Evolutionary conservation across 2,113 vertebrate species (phyloP), one percentile per base, ranked within the genome.

Genomic region (Neotoma lepida): DNA sequence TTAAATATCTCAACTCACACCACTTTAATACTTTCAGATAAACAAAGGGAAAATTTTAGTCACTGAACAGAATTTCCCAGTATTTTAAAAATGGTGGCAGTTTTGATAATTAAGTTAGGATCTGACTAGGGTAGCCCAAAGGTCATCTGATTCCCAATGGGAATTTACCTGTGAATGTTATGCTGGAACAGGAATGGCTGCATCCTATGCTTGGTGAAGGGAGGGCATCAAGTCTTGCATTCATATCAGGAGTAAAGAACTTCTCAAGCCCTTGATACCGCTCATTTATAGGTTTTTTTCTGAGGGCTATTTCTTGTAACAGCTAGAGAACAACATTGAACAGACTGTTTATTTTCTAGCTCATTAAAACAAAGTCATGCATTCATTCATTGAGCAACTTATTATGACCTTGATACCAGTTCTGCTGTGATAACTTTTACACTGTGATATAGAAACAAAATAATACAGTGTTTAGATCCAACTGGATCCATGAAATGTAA

Each of bases 241-340:
- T 97, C 96, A 92, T 58, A 76, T 96, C 96, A 68, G 86, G n/a
- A 92, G 87, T 78, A 97, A 98, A 98, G 94, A 98, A 98, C 86
- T 94, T 97, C 78, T 98, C 97, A 77, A 98, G 96, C 56, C 98
- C 98, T 97, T 95, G 95, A 9, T 98, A 98, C 0, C 7, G 30
- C 4, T 87, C 1, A 82, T 76, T 97, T 93, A 56, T 7, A 90
- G 76, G 63, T 82, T 97, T 98, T 77, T 95, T 96, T 93, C 97
- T 98, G 80, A 41, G 95, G 90, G 97, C 96, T 97, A 98, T 66
- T 70, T 97, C 97, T 95, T 97, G 96, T 84, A 98, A 94, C n/a
- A 92, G 97, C 97, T 98, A 92, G 84, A 86, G 97, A 86, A 97
- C 15, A 96, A 92, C 4, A 90, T 84, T 89, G 91, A 82, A 94